Base-by-base conservation (phyloP, 2,113 vertebrate genomes). In the Dipodomys stephensi region DNA sequence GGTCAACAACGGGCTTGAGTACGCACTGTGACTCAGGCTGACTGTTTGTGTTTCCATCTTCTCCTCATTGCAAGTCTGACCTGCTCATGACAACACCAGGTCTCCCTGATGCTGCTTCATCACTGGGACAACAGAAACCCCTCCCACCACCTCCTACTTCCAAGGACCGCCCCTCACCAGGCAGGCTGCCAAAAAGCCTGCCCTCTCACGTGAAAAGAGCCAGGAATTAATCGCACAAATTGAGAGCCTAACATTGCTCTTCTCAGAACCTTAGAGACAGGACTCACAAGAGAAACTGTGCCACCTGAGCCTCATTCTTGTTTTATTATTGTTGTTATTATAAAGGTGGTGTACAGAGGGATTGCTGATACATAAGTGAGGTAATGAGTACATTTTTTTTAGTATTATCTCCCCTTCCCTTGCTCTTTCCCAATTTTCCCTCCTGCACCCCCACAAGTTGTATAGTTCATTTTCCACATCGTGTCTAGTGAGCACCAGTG, bases 231-330 rank as follows among this genome's bases (percentile, higher is more conserved):
- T 83, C 53, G 74, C 23, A 44, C 35, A 76, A 79, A 46, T 35
- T 35, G 27, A 39, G 23, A 39, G 4, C 7, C 69, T 87, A 44
- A 32, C 3, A 67, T 30, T 72, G 72, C 64, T 46, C 19, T 30
- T 85, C 81, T 39, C 73, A 74, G 46, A 79, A 69, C 68, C 65
- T 57, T 68, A 77, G 62, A 91, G 19, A 64, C 15, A 84, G 92
- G 46, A 72, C 49, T 46, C 67, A 77, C 22, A 46, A 27, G n/a
- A 96, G 77, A 83, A 88, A 84, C 4, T 10, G 2, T 32, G 6
- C 49, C 53, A 13, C 53, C 53, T 4, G 15, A 57, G 53, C 53
- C 53, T 57, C 53, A 16, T 57, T 57, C 15, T 16, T 57, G 53
- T 57, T 57, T 57, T 18, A 57, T 16, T 57, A 57, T 57, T 57